Percentiles rank a stretch among this genome's conserved stretches.
phyloP scores from a whole-genome alignment of 2,113 vertebrate genomes.

The Cnemophilus loriae region DNA sequence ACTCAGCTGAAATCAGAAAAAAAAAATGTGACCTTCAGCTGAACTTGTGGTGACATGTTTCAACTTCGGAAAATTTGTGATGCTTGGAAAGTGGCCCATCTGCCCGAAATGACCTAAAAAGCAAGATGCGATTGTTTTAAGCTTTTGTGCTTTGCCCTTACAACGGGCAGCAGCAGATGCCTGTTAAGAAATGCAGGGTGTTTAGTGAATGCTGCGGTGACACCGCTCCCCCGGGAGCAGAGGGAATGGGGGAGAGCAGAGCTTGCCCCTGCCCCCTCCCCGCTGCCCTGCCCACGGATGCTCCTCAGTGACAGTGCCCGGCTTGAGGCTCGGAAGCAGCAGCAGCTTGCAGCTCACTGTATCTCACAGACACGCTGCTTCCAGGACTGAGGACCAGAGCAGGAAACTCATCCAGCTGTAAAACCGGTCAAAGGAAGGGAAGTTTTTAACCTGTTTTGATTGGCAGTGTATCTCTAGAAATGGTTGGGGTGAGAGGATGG shows the following conservation, averaged over 20 bases:
- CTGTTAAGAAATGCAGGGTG: background rate
- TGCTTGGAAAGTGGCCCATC: conserved; percentile 22
- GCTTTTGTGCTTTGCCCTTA: background rate
- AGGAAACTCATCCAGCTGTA: background rate
- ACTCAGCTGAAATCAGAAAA: background rate
- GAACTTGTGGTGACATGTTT: background rate
- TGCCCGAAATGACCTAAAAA: conserved; percentile 2
- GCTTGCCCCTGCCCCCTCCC: background rate
- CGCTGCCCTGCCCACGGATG: accelerated
- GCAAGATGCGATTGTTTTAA: background rate
- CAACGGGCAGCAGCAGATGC: background rate
- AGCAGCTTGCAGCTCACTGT: background rate
- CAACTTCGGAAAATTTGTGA: conserved; percentile 17
- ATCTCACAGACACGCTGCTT: background rate
- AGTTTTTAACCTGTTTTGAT: background rate
- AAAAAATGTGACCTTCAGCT: background rate
- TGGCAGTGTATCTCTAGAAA: background rate
- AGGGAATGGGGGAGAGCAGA: background rate
- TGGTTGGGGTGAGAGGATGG: background rate
- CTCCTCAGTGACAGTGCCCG: accelerated
- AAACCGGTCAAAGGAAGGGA: background rate
- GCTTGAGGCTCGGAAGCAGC: background rate
- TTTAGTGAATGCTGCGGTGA: accelerated
- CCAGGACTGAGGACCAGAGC: background rate
- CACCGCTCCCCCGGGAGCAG: background rate